Evolutionary conservation across 2,113 vertebrate species (phyloP), one percentile per base, ranked within the genome.

Genomic region (Catharus bicknelli): DNA sequence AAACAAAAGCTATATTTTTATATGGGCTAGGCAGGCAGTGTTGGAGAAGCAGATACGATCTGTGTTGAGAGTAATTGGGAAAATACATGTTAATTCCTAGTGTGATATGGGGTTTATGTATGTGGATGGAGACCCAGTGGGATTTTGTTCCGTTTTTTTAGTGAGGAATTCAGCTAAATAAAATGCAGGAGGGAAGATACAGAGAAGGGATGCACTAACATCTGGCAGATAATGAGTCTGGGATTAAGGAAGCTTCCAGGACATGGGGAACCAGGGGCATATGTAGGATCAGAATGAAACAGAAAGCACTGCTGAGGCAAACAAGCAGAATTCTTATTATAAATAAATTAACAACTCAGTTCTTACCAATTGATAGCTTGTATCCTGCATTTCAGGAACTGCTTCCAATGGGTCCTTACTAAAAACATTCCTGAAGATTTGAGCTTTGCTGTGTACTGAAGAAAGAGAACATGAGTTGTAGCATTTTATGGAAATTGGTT

Each of bases 1-100:
- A 78, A 81, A 93, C 74, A 89, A 86, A 93, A 86, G 47, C 59
- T 87, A 23, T 61, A 4, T 82, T 92, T 66, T 85, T 57, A 40
- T 62, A 38, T 2, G 10, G 30, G 5, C 69, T 57, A 45, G 64
- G 64, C 50, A 61, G 29, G 32, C 50, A 23, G 42, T 5, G 5
- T 38, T 86, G 70, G 59, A 66, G 58, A 73, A 83, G 27, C 38
- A 82, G 78, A 73, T 70, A 26, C 1, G 34, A 62, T 76, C 57
- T 81, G 38, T 75, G 1, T 45, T 23, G 42, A 68, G 74, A 72
- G 48, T 47, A 61, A 57, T 25, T 67, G 34, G 25, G 43, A 82
- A 82, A 68, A 92, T n/a, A 57, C 20, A 50, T 13, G 23, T 84
- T 83, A 68, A 63, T 92, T 81, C 64, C 32, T 51, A 22, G 10